phyloP scores from a whole-genome alignment of 2,888 invertebrate genomes.

The Xylophagus ater region DNA sequence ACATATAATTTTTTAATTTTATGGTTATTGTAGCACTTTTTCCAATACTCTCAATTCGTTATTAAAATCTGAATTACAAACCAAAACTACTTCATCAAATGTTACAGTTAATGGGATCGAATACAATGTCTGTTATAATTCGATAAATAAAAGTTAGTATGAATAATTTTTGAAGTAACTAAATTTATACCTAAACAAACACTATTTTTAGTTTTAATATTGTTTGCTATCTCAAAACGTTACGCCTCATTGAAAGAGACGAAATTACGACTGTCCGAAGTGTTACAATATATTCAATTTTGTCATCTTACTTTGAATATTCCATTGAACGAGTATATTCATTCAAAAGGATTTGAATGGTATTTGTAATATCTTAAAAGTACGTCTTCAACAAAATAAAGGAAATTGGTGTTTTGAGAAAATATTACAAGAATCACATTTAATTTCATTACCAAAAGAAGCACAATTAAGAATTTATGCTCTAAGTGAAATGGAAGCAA shows the following conservation, averaged over 20 bases:
- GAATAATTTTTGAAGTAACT: slow-evolving; percentile 56
- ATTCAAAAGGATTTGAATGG: slow-evolving; percentile 8
- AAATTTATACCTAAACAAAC: slow-evolving; percentile 48
- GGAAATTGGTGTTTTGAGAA: slow-evolving; percentile 47
- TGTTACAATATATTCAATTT: slow-evolving; percentile 41
- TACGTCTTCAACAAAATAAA: slow-evolving; percentile 5
- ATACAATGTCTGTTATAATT: slow-evolving; percentile 56
- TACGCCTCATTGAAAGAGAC: slow-evolving; percentile 37
- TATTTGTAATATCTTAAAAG: slow-evolving; percentile 10
- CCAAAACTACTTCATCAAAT: slow-evolving; percentile 52
- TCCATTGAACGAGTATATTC: slow-evolving; percentile 8
- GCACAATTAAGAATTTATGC: slow-evolving; percentile 73
- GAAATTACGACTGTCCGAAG: slow-evolving; percentile 35
- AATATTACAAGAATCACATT: slow-evolving; percentile 52
- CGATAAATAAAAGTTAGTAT: slow-evolving; percentile 32
- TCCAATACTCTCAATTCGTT: slow-evolving; percentile 75
- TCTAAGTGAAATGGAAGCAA: slow-evolving; percentile 78
- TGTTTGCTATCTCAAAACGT: slow-evolving; percentile 27
- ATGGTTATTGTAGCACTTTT: slow-evolving; percentile 68
- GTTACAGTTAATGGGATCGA: slow-evolving; percentile 49
- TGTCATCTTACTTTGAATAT: slow-evolving; percentile 13
- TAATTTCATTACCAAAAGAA: slow-evolving; percentile 59
- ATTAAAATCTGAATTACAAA: slow-evolving; percentile 53
- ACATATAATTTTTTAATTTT: too few species aligned
- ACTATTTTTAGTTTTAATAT: slow-evolving; percentile 40